Conservation (phyloP, 37 sponge, comb jelly and placozoan species). For the Spongia lamella region DNA sequence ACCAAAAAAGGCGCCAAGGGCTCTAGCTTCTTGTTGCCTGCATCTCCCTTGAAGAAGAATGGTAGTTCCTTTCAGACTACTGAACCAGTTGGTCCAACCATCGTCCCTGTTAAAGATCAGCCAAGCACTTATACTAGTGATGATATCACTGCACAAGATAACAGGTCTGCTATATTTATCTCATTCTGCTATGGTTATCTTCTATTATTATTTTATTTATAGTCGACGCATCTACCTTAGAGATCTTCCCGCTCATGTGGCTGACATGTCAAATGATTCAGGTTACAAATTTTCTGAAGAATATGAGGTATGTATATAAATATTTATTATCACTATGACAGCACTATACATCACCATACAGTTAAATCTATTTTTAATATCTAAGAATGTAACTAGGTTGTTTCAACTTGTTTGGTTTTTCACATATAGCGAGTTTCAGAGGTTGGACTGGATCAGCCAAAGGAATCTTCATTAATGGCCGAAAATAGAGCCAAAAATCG, state of each 20-base stretch:
- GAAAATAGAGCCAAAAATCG: slow-evolving; percentile 91
- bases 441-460: slow-evolving; percentile 76
- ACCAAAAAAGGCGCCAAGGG: not conserved
- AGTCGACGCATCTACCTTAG: slow-evolving; percentile 43
- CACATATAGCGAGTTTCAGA: slow-evolving; percentile 60
- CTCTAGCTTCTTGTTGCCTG: not conserved
- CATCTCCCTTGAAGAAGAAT: not conserved
- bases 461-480: slow-evolving; percentile 76
- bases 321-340: not conserved
- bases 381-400: no score
- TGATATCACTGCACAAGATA: no score
- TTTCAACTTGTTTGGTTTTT: no score
- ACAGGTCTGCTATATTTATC: no score
- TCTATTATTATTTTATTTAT: not conserved
- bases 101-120: not conserved
- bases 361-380: no score
- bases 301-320: slow-evolving; percentile 63
- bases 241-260: slow-evolving; percentile 40
- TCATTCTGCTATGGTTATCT: no score
- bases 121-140: no score
- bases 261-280: slow-evolving; percentile 63
- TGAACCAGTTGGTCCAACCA: not conserved
- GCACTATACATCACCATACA: no score
- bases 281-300: slow-evolving; percentile 84
- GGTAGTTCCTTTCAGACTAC: no score